phyloP scores from a whole-genome alignment of 2,113 vertebrate species.

The Glaucidium brasilianum region DNA sequence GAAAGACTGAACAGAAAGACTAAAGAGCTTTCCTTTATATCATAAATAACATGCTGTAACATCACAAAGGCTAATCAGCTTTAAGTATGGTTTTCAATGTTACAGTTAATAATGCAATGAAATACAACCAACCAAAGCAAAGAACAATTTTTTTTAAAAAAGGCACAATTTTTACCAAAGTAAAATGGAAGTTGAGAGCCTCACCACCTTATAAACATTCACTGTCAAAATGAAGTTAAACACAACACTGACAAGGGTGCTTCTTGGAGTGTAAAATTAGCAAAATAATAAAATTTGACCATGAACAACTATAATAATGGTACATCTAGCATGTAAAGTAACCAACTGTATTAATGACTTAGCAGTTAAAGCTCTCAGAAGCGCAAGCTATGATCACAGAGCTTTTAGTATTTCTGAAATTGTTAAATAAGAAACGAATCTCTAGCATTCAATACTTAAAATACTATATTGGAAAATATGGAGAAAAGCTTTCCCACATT shows the following conservation, averaged over 20 bases:
- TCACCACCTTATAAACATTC: background rate
- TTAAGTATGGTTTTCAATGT: background rate
- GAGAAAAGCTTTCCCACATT: background rate
- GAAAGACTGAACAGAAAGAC: background rate
- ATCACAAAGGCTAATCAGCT: background rate
- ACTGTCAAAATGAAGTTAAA: slow-evolving; percentile 7
- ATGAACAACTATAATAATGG: background rate
- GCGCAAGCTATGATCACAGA: background rate
- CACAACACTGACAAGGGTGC: background rate
- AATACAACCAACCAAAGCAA: background rate
- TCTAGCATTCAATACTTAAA: background rate
- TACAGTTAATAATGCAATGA: background rate
- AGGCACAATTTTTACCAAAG: background rate
- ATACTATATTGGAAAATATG: background rate
- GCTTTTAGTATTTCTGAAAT: background rate
- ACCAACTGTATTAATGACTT: background rate
- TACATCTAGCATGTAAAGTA: background rate
- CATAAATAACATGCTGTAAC: background rate
- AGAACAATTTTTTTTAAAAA: background rate
- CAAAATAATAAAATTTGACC: background rate
- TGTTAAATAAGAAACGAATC: background rate
- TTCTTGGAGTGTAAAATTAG: background rate
- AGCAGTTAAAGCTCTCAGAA: background rate
- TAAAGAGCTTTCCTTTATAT: background rate
- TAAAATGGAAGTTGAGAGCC: background rate